phyloP scores from a whole-genome alignment of 2,888 invertebrate genomes.

The Melipona bicolor region DNA sequence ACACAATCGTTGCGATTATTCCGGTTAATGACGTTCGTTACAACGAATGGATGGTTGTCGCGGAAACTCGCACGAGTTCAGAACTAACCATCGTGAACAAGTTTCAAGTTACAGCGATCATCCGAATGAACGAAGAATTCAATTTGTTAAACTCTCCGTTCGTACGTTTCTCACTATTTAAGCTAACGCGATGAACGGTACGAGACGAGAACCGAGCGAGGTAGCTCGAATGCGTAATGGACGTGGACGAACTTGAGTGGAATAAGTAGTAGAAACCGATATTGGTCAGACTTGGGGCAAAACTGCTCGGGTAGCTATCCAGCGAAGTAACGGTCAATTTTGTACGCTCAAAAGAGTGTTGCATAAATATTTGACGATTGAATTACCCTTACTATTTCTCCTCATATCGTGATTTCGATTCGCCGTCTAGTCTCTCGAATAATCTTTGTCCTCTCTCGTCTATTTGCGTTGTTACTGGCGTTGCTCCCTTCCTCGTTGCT shows the following conservation, averaged over 20 bases:
- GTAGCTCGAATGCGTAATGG: not conserved
- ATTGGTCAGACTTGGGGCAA: constrained; percentile 35
- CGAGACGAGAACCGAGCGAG: not conserved
- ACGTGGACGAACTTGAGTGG: not conserved
- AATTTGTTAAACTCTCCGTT: not conserved
- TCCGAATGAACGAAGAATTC: not conserved
- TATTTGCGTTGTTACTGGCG: not conserved
- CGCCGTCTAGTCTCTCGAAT: not conserved
- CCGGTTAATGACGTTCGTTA: not conserved
- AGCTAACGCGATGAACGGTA: not conserved
- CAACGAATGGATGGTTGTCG: no score
- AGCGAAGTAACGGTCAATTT: constrained; percentile 23
- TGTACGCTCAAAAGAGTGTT: not conserved
- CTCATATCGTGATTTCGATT: constrained; percentile 11
- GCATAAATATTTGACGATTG: constrained; percentile 28
- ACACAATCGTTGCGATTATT: not conserved
- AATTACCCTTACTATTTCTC: not conserved
- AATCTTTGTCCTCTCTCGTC: not conserved
- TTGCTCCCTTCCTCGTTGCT: not conserved
- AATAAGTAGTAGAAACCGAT: constrained; percentile 43
- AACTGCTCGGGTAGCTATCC: constrained; percentile 17
- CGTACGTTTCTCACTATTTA: not conserved
- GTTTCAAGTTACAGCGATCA: not conserved
- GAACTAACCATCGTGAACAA: not conserved
- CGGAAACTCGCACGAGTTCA: not conserved